A percentile compares a stretch with the other conserved stretches of the same genome.
phyloP scores from a whole-genome alignment of 1,140 invertebrate species.

The Camponotus pennsylvanicus region DNA sequence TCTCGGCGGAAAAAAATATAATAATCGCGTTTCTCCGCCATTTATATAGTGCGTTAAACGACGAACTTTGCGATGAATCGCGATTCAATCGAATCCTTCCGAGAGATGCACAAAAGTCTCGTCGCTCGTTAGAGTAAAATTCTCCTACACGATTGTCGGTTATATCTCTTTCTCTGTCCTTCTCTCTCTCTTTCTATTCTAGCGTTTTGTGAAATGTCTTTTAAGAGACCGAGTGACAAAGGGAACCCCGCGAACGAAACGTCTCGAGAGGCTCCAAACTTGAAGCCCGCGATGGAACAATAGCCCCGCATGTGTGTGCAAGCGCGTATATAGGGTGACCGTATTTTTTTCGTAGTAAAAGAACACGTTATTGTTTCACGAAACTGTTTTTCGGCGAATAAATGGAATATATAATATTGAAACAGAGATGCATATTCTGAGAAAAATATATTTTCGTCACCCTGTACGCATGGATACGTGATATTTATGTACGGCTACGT shows the following conservation, averaged over 20 bases:
- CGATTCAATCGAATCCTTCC: slow-evolving; percentile 59
- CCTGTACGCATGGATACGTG: background rate
- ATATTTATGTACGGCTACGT: background rate
- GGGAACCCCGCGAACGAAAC: slow-evolving; percentile 22
- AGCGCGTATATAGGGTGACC: slow-evolving; percentile 25
- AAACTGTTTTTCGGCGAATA: background rate
- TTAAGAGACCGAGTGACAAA: slow-evolving; percentile 45
- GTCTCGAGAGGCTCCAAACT: slow-evolving; percentile 50
- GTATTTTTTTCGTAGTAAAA: slow-evolving; percentile 3
- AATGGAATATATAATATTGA: background rate
- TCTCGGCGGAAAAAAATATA: slow-evolving; percentile 14
- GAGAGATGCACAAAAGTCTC: slow-evolving; percentile 60
- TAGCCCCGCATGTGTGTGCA: slow-evolving; percentile 35
- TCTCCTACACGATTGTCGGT: slow-evolving; percentile 52
- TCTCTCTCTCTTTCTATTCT: no score
- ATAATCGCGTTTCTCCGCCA: background rate
- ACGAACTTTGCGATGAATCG: background rate
- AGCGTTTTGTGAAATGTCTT: slow-evolving; percentile 38
- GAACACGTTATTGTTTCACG: background rate
- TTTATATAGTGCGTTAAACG: slow-evolving; percentile 61
- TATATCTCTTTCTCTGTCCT: slow-evolving; percentile 1
- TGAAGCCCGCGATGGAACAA: slow-evolving; percentile 48
- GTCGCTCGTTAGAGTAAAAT: slow-evolving; percentile 69
- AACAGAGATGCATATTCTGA: background rate
- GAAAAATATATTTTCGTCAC: background rate